Percentiles rank a stretch among this genome's conserved stretches.
phyloP scores from a whole-genome alignment of 2,888 invertebrate species.

The Pachydiplax longipennis region DNA sequence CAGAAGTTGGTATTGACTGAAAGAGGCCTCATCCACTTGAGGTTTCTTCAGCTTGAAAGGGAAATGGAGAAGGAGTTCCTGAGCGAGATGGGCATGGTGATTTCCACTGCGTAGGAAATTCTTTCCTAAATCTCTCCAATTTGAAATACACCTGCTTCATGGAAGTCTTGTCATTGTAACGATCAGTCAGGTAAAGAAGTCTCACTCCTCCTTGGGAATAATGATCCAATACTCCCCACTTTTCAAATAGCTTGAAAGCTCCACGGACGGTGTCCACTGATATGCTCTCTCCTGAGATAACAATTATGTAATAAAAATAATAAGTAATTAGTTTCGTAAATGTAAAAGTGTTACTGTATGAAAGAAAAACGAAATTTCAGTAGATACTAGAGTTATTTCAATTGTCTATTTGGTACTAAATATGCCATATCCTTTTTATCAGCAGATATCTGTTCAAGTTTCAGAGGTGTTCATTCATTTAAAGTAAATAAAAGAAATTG shows the following conservation, averaged over 20 bases:
- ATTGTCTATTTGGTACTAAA: no score
- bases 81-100: neutral
- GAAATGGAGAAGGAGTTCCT: slow-evolving; percentile 4
- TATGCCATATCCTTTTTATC: no score
- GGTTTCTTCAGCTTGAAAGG: neutral
- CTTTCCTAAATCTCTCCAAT: slow-evolving; percentile 16
- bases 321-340: no score
- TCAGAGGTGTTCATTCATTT: no score
- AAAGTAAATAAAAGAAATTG: no score
- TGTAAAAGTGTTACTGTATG: no score
- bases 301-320: neutral
- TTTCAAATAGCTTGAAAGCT: slow-evolving; percentile 80
- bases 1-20: neutral
- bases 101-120: neutral
- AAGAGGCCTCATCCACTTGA: neutral
- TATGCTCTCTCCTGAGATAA: slow-evolving; percentile 80
- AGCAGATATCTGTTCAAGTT: no score
- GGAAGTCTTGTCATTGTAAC: slow-evolving; percentile 59
- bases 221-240: slow-evolving; percentile 79
- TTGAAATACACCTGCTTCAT: slow-evolving; percentile 41
- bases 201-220: slow-evolving; percentile 58
- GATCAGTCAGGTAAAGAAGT: slow-evolving; percentile 60
- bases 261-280: slow-evolving; percentile 87
- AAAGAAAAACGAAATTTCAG: no score
- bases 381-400: no score